Base-by-base conservation (phyloP, 2,113 vertebrate genomes). In the Labeo rohita region DNA sequence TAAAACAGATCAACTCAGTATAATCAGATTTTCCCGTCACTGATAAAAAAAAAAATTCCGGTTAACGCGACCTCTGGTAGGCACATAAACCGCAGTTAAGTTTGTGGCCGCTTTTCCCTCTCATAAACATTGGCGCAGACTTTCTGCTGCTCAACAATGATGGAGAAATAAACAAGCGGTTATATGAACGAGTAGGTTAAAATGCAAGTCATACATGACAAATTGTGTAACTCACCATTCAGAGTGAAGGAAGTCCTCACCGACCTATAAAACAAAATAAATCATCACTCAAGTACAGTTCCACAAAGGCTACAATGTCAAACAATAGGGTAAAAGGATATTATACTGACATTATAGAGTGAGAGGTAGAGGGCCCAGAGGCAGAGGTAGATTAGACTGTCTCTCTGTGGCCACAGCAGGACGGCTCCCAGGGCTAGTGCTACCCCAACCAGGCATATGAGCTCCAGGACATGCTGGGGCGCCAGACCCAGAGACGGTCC, bases 221-320 rank as follows among this genome's bases (percentile, higher is more conserved):
- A 7, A 76, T 2, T 28, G n/a, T 2, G 15, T 8, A n/a, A 95
- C 96, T 97, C 92, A 97, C 96, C 96, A 97, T 87, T 97, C 95
- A 88, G 96, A 96, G 80, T 94, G 95, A 21, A 97, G 93, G 85
- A 97, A 97, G 13, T 96, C 95, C 89, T 96, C 95, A 3, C 96
- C 96, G 87, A 96, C 96, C 96, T 97, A 93, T 21, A 34, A 34
- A 86, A 84, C 10, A 86, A 87, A 75, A 85, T n/a, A 75, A 21
- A 50, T 28, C 47, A 39, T 36, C 2, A 36, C 6, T 36, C 54
- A 65, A 10, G 39, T 34, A 65, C 21, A 23, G 12, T 13, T 21
- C 0, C 12, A 47, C 76, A n/a, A n/a, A 16, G 28, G 34, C 13
- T 6, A 73, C 70, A n/a, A 11, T 45, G 36, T 2, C 43, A 49